These are phyloP conservation scores for Tachina fera DNA, from an alignment of 2,888 invertebrate species.

Conservation along the genomic window DNA sequence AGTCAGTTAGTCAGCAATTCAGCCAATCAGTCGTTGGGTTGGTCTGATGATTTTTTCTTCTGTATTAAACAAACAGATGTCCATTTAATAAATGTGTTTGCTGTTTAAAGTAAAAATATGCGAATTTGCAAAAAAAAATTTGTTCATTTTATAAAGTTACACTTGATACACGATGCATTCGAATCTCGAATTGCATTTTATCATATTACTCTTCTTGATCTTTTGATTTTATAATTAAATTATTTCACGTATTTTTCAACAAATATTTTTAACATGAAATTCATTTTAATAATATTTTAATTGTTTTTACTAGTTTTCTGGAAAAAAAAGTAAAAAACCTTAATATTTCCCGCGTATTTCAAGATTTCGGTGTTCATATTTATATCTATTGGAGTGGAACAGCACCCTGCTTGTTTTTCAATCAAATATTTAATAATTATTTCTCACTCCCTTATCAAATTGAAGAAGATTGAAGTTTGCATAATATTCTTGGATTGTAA, in stretches of 20 bases:
- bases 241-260: too few species aligned
- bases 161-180: neutral
- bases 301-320: too few species aligned
- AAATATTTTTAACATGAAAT: too few species aligned
- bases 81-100: constrained; percentile 51
- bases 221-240: neutral
- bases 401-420: too few species aligned
- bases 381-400: neutral
- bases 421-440: constrained; percentile 42
- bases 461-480: neutral
- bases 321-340: neutral
- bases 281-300: too few species aligned
- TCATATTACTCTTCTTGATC: too few species aligned
- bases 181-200: neutral
- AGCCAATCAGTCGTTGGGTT: constrained; percentile 24
- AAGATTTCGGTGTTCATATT: constrained; percentile 7
- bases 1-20: constrained; percentile 14
- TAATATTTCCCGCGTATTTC: neutral
- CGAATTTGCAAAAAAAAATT: constrained; percentile 12
- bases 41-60: constrained; percentile 24
- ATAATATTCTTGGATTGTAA: neutral
- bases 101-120: constrained; percentile 37
- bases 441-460: neutral
- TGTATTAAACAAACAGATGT: constrained; percentile 53
- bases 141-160: neutral